Base-by-base conservation (phyloP, 2,113 vertebrate genomes). In the Tragelaphus imberbis region DNA sequence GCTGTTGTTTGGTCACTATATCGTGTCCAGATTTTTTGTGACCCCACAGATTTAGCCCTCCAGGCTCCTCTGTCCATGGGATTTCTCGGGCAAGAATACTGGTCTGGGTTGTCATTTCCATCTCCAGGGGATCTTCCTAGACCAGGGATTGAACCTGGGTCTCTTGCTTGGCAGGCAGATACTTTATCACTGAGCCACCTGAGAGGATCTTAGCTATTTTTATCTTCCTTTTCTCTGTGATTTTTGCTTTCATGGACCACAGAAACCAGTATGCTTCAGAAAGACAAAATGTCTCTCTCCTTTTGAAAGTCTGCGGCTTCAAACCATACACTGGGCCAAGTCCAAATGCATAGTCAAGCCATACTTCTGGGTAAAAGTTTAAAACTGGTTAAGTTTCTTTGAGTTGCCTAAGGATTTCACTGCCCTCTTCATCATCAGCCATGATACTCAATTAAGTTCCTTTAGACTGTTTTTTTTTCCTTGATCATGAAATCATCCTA, bases 141-240 rank as follows among this genome's bases (percentile, higher is more conserved):
- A 71, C 10, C 19, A 40, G n/a, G 10, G 68, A 40, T 12, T 71
- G 68, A 71, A 40, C n/a, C 19, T 6, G 68, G 19, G 68, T 40
- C n/a, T 71, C n/a, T n/a, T 71, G 68, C 68, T 71, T 71, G n/a
- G 68, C n/a, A 71, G n/a, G 68, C 68, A 71, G n/a, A 40, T 71
- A 23, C 68, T 71, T 71, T 40, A 23, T 40, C 68, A 71, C 2
- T 23, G 68, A 71, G n/a, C 19, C 68, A 71, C 19, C n/a, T 40
- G 10, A 36, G 19, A 40, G 36, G 68, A 71, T 71, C 19, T 71
- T 71, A 71, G 68, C 68, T 90, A 82, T 96, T 92, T 93, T 97
- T 87, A 49, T 6, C n/a, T n/a, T 68, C 11, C n/a, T 86, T 16
- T 91, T 77, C 79, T 47, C 30, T 88, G 14, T 88, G 68, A 85